Conservation (phyloP, 2,888 invertebrate genomes). For the Nysson spinosus region DNA sequence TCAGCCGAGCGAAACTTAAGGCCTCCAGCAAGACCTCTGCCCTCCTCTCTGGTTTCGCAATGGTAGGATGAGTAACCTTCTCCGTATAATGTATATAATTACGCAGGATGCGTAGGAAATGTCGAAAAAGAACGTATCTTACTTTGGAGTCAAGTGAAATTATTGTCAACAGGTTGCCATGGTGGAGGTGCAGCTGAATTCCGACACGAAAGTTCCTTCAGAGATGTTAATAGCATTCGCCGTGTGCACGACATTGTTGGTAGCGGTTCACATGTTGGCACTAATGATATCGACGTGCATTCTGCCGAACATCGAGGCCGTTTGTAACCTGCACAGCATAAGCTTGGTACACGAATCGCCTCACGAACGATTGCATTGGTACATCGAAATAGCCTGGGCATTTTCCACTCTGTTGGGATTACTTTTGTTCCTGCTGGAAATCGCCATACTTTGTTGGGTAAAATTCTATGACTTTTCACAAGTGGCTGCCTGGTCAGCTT, state of each 20-base stretch:
- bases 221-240: slow-evolving; percentile 94
- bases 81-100: too few relatives aligned
- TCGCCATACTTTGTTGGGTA: slow-evolving; percentile 97
- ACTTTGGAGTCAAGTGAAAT: too few relatives aligned
- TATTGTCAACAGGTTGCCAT: slow-evolving; percentile 87
- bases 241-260: slow-evolving; percentile 95
- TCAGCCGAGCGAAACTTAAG: slow-evolving; percentile 98
- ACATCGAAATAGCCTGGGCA: slow-evolving; percentile 98
- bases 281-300: slow-evolving; percentile 99
- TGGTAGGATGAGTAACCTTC: too few relatives aligned
- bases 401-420: slow-evolving; percentile 97
- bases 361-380: slow-evolving; percentile 93
- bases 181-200: slow-evolving; percentile 95
- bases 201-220: slow-evolving; percentile 86
- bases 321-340: slow-evolving; percentile 94
- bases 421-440: slow-evolving; percentile 94
- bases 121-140: too few relatives aligned
- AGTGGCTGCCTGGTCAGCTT: slow-evolving; percentile 92
- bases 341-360: slow-evolving; percentile 92
- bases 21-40: slow-evolving; percentile 99
- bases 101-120: too few relatives aligned
- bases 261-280: slow-evolving; percentile 98
- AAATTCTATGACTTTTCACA: slow-evolving; percentile 93
- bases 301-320: slow-evolving; percentile 98
- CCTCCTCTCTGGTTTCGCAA: slow-evolving; percentile 96